Percentiles rank a stretch among this genome's conserved stretches.
Evolutionary conservation across 2,113 vertebrate genomes (phyloP).

Genomic region (Dascyllus trimaculatus): DNA sequence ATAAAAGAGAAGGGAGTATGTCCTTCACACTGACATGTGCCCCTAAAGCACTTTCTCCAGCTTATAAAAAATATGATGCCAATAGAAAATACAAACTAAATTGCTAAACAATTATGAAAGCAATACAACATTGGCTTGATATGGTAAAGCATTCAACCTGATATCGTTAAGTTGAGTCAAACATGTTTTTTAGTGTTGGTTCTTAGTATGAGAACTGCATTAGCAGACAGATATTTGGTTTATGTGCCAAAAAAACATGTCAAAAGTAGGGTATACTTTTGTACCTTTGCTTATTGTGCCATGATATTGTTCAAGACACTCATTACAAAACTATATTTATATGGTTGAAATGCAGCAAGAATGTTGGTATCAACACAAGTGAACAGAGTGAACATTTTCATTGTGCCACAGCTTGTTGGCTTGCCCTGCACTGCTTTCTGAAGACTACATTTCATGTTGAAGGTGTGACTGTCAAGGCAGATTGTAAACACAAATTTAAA

Average conservation of each 20-base stretch:
- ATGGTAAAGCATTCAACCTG: too few relatives aligned
- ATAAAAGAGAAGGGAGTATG: conserved; percentile 3
- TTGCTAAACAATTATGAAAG: too few relatives aligned
- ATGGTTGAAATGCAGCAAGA: background rate
- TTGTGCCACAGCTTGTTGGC: background rate
- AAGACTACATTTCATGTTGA: background rate
- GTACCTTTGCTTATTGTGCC: background rate
- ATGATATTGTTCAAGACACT: background rate
- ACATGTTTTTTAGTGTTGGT: background rate
- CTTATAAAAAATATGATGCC: background rate
- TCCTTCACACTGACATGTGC: background rate
- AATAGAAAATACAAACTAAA: too few relatives aligned
- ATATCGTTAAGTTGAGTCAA: too few relatives aligned
- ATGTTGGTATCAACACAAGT: too few relatives aligned
- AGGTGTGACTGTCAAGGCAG: background rate
- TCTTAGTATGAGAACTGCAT: background rate
- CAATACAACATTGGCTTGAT: too few relatives aligned
- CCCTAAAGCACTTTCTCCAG: too few relatives aligned
- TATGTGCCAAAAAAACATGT: background rate
- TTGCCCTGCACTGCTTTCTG: background rate
- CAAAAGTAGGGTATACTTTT: background rate
- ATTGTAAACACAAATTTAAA: background rate
- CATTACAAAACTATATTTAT: background rate
- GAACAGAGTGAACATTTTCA: background rate
- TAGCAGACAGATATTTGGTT: background rate